Base-by-base conservation (phyloP, 2,113 vertebrate species). In the Oceanites oceanicus region DNA sequence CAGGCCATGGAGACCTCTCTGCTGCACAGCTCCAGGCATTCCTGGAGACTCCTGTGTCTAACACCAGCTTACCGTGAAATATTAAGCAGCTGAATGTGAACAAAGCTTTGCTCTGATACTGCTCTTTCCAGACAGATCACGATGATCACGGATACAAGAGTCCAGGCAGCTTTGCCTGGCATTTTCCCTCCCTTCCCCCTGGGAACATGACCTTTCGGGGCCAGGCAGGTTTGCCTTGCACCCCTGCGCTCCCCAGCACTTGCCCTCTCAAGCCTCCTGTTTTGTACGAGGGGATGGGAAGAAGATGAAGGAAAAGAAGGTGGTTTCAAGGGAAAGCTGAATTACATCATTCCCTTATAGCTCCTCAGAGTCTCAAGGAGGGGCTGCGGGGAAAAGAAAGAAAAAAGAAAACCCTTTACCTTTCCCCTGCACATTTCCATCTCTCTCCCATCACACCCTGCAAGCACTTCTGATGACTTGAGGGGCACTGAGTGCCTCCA, bases 191-290 rank as follows among this genome's bases (percentile, higher is more conserved):
- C 7, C 53, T 40, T 66, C 22, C 42, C 30, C 30, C 34, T 38
- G 5, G 18, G 38, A 63, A 17, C 5, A 0, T 17, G 5, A 45
- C 56, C 49, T 45, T 30, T 15, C 1, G 6, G n/a, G 27, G 30
- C 72, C 66, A 38, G 42, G 30, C 59, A 52, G 62, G 6, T 52
- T 36, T 63, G 26, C 50, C 1, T 10, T 14, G 5, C n/a, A 14
- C 10, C 77, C 58, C 59, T 27, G 32, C 5, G 23, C 47, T 58
- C 61, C 8, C 21, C 73, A 38, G n/a, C 47, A 13, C 63, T 44
- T 22, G 11, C 25, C 20, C 23, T 55, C 44, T 50, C 58, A 59
- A 65, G 23, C 19, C 65, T 77, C 53, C 49, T 10, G 3, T 36
- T 92, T 30, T 26, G 30, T 30, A 22, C 1, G 9, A 68, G 19